Base-by-base conservation (phyloP, 2,113 vertebrate genomes). In the Perca schrenkii region DNA sequence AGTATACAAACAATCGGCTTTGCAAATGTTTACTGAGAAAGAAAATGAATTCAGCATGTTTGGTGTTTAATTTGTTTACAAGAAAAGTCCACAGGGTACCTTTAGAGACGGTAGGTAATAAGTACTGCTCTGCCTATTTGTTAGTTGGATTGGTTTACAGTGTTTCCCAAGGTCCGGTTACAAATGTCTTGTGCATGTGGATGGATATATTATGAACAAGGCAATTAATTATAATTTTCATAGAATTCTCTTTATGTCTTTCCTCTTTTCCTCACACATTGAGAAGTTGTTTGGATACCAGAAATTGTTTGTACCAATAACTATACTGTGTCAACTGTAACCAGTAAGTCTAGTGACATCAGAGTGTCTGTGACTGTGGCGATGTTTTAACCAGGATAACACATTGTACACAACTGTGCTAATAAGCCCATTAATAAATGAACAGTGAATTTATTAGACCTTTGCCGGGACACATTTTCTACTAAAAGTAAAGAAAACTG, bases 401-500 rank as follows among this genome's bases (percentile, higher is more conserved):
- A 21, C 72, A 31, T 54, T 80, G 80, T 80, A 57, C 73, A 79
- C 8, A 60, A 40, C 73, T 80, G 46, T 82, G 82, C 84, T 88
- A 82, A 83, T 87, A 34, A 80, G 72, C 61, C 62, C 13, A n/a
- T 17, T 61, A 16, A 72, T 67, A 22, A 61, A 64, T 1, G 67
- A 46, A 68, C 17, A 53, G 36, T 40, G 36, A 40, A 43, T 52
- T 49, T 14, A 50, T 78, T n/a, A 74, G 43, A 28, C 40, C 0
- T 65, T 19, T 49, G 13, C 21, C 7, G 1, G 8, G 0, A 7
- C 36, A 31, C 19, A 34, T 28, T 49, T 67, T 62, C 6, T 53
- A 1, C 5, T 61, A 31, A 58, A n/a, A 69, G 7, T 12, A 43
- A 25, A 69, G 56, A 2, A 46, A 63, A 49, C 36, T 50, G 36